These are phyloP conservation scores for Fistularia commersonii DNA, from an alignment of 2,797 vertebrate species.

Conservation along the genomic window DNA sequence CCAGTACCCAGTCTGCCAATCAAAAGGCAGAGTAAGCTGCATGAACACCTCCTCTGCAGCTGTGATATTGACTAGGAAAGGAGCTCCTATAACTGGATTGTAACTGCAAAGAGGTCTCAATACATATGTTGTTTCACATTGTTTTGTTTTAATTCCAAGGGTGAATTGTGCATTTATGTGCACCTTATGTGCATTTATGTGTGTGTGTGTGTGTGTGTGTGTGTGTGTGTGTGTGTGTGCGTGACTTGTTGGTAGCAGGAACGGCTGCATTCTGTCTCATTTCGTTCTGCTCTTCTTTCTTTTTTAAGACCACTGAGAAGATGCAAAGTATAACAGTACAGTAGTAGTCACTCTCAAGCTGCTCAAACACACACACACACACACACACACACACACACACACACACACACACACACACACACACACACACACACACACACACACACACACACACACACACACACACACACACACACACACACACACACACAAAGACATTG, in stretches of 20 bases:
- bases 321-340: conserved; percentile 1
- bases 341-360: too few relatives aligned
- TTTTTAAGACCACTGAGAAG: conserved; percentile 19
- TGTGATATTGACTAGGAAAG: conserved; percentile 27
- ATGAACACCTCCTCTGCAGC: conserved; percentile 53
- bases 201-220: too few relatives aligned
- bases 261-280: conserved; percentile 35
- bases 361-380: conserved; percentile 20
- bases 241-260: conserved; percentile 41
- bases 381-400: conserved; percentile 30
- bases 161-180: conserved; percentile 5
- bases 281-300: conserved; percentile 49
- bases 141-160: not conserved
- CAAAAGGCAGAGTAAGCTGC: conserved; percentile 51
- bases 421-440: conserved; percentile 21
- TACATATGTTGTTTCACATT: not conserved
- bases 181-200: too few relatives aligned
- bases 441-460: conserved; percentile 29
- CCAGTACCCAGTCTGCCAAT: conserved; percentile 78
- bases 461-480: conserved; percentile 21
- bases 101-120: conserved; percentile 10
- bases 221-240: conserved; percentile 10
- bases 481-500: conserved; percentile 16
- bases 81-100: conserved; percentile 29
- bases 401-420: conserved; percentile 30